Evolutionary conservation across 92 coral and sea anemone species (phyloP), one percentile per base, ranked within the genome.

Genomic region (Epizoanthus scotinus): DNA sequence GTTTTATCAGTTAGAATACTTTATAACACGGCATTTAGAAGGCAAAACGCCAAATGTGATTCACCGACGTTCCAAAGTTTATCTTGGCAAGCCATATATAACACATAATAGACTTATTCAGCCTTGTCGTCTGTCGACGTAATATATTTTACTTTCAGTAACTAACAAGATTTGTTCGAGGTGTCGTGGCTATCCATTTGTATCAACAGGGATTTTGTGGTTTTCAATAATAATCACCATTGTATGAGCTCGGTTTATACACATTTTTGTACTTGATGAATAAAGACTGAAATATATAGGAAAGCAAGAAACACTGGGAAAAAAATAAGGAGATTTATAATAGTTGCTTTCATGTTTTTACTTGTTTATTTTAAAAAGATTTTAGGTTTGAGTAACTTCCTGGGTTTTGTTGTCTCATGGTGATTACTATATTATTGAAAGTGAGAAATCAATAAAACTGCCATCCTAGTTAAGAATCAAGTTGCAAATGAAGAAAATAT

Each of bases 121-220:
- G 38, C 67, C 21, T 74, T 53, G 67, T 29, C n/a, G 53, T 14
- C 38, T 73, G n/a, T 49, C 26, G n/a, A 15, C 15, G 18, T 60
- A 34, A 57, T 75, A 6, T 75, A 31, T 58, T 38, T 34, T 34
- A 3, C 40, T 34, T 34, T 47, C 10, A 47, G 52, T 47, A 47
- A 13, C 54, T 40, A 59, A 74, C 80, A 74, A 59, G 65, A 56
- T 57, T 73, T 73, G 36, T 56, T 31, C 66, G 18, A 20, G 36
- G 2, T 59, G 18, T 75, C 24, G 19, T 59, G 49, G 24, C 12
- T 34, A 13, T 24, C 49, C 21, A 14, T 47, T 52, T 15, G 38
- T 58, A 50, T 22, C 81, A 36, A 59, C 81, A 69, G 69, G 68
- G 55, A 59, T 59, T 58, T 71, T 17, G 42, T 4, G 54, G 6